These are phyloP conservation scores for Folsomia candida DNA, from an alignment of 2,888 invertebrate species.

Conservation along the genomic window DNA sequence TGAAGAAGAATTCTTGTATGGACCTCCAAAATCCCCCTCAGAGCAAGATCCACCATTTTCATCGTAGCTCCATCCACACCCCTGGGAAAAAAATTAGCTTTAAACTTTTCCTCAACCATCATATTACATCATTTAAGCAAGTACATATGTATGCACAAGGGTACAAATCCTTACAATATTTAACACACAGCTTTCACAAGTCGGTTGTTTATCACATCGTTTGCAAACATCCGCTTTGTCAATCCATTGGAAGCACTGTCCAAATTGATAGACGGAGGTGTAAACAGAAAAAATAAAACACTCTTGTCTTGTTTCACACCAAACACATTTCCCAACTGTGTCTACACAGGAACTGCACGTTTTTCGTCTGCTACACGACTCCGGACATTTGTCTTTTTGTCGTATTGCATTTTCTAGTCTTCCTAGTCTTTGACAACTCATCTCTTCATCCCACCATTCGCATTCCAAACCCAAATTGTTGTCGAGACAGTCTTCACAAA, in stretches of 20 bases:
- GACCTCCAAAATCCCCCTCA: conserved; percentile 80
- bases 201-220: conserved; percentile 67
- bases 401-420: conserved; percentile 60
- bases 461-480: conserved; percentile 57
- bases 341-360: conserved; percentile 81
- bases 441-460: conserved; percentile 91
- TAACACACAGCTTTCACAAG: conserved; percentile 41
- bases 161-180: conserved; percentile 31
- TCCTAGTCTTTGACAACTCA: conserved; percentile 77
- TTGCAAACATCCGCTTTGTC: conserved; percentile 79
- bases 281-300: conserved; percentile 95
- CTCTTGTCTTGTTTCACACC: conserved; percentile 87
- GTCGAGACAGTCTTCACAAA: conserved; percentile 80
- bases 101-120: too few relatives aligned
- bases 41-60: conserved; percentile 83
- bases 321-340: conserved; percentile 83
- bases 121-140: not conserved
- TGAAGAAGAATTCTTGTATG: conserved; percentile 55
- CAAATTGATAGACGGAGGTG: conserved; percentile 90
- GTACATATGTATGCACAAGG: too few relatives aligned
- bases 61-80: conserved; percentile 95
- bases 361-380: conserved; percentile 73
- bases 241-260: conserved; percentile 88
- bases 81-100: conserved; percentile 75
- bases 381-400: conserved; percentile 67